Evolutionary conservation across 2,113 vertebrate species (phyloP), one percentile per base, ranked within the genome.

Genomic region (Chauna torquata): DNA sequence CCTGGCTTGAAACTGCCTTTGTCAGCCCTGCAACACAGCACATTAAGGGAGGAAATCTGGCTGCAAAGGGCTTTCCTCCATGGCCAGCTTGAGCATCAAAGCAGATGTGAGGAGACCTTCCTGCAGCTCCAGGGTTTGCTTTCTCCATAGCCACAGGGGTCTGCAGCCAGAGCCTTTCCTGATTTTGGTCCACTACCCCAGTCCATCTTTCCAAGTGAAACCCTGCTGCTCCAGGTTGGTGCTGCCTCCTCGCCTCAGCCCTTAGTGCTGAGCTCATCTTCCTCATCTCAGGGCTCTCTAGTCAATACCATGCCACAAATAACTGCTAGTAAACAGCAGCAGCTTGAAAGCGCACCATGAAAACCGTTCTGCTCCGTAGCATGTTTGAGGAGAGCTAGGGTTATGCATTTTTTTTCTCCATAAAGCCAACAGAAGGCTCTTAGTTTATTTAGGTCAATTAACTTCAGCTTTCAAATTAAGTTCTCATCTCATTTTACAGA

Each of bases 391-490:
- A 83, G 61, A 89, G 68, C 68, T 11, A n/a, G 76, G 86, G 62
- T 58, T 72, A 6, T 7, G 54, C 70, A 69, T 11, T 62, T 40
- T 69, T 83, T 62, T 50, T 47, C 30, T 32, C 40, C 13, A 27
- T 62, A 34, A 77, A 95, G 78, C 72, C 91, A 96, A 28, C 87
- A 95, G 95, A 97, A 96, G 89, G 89, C 88, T 95, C 82, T 95
- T 86, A 66, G 84, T 90, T 93, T 91, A 96, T 95, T 94, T 97
- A 94, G 95, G 94, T 94, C 95, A 96, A 95, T 95, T 96, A 96
- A 97, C 86, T 82, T 71, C 84, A 75, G 92, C 93, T 96, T 95
- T 95, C 88, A 96, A 96, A 96, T 96, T 94, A 96, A 96, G 81
- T 95, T 92, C 94, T 94, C 87, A 32, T 95, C 86, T 94, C 86